Evolutionary conservation across 2,888 invertebrate genomes (phyloP), one percentile per base, ranked within the genome.

Genomic region (Drosophila mettleri): DNA sequence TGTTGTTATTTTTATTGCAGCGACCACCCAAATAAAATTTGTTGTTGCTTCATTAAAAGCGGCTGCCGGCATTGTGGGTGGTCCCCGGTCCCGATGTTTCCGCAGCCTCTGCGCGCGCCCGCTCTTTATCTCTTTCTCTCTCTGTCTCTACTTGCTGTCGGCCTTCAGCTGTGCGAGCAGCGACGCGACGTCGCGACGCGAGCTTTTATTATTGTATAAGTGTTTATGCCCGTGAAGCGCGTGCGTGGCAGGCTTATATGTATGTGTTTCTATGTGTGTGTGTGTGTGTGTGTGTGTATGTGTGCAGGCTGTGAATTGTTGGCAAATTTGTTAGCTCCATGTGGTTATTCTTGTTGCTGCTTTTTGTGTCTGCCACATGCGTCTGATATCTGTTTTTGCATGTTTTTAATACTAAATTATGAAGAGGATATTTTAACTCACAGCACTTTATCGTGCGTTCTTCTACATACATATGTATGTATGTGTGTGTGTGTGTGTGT

Each of bases 301-400:
- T 57, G 49, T 36, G 49, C 61, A 78, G 77, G 66, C 84, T 81
- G 87, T 76, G 74, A 83, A 79, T 69, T 82, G 86, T 82, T 88
- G 83, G 88, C 86, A 88, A 83, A 83, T 83, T 86, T 86, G 83
- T 83, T 83, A 87, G 72, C 87, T 78, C 51, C 65, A 59, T 74
- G 71, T 59, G 70, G 60, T 33, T 62, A 52, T 61, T 76, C 22
- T 49, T 63, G 39, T 38, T 74, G 51, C 38, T 49, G 59, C 36
- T 52, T 74, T 46, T 53, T 57, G 54, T 49, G 55, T 12, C 60
- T 60, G 71, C 53, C 63, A 72, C 72, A 78, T 82, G 79, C 67
- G 67, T 61, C 69, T 74, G 74, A 81, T 86, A 71, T 86, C 80
- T 87, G 88, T 87, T 87, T 87, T 82, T 79, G 86, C 83, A 82